Percentiles rank a stretch among this genome's conserved stretches.
phyloP scores from a whole-genome alignment of 2,797 vertebrate species.

The Argyrosomus regius region DNA sequence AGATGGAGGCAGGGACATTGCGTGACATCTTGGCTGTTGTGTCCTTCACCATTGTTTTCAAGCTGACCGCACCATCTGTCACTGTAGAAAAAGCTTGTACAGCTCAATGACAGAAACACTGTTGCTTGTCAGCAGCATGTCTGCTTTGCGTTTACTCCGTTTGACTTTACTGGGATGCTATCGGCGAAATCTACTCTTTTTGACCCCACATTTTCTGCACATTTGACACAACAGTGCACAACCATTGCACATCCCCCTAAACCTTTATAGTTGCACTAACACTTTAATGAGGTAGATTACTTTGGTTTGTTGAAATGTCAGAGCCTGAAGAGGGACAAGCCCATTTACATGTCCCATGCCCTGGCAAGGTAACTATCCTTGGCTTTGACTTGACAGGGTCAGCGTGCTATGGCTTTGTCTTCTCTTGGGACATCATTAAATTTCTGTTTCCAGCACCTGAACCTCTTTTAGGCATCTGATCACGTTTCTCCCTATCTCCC shows the following conservation, averaged over 20 bases:
- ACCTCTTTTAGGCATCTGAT: conserved; percentile 74
- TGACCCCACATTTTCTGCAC: neutral
- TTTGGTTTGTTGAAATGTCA: conserved; percentile 67
- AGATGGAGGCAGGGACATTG: conserved; percentile 56
- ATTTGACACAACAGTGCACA: conserved; percentile 22
- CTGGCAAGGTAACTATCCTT: conserved; percentile 72
- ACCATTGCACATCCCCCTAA: neutral
- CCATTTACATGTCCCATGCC: conserved; percentile 76
- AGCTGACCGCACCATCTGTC: conserved; percentile 79
- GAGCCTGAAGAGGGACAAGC: conserved; percentile 48
- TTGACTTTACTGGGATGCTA: neutral
- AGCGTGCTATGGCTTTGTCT: conserved; percentile 73
- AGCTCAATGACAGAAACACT: conserved; percentile 60
- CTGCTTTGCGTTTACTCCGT: conserved; percentile 17
- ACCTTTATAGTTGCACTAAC: conserved; percentile 27
- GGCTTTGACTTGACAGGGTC: conserved; percentile 78
- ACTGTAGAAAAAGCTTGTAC: conserved; percentile 42
- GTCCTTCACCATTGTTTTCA: conserved; percentile 79
- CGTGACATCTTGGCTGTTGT: conserved; percentile 62
- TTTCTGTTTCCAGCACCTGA: conserved; percentile 78
- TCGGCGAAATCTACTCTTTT: neutral
- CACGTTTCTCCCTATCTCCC: conserved; percentile 69
- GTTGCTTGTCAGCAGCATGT: conserved; percentile 50
- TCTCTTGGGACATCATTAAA: conserved; percentile 83
- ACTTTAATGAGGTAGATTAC: conserved; percentile 62